Conservation (phyloP, 1,140 invertebrate species). For the Polypedilum pembai region DNA sequence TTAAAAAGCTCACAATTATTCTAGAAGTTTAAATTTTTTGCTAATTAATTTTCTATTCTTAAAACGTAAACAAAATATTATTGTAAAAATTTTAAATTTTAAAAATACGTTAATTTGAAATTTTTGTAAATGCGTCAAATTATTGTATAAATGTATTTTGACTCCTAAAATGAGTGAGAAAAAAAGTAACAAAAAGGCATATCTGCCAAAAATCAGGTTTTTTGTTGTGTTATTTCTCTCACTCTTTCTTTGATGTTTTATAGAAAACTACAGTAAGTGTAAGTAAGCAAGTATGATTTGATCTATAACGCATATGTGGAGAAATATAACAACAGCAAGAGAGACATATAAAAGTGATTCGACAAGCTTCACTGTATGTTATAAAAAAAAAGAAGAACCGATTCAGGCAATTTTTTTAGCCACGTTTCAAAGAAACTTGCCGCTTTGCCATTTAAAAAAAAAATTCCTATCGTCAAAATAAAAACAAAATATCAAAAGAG, state of each 20-base stretch:
- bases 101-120: too few species aligned
- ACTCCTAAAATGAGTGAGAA: not conserved
- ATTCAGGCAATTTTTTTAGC: conserved; percentile 17
- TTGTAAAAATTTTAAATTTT: too few species aligned
- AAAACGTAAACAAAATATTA: too few species aligned
- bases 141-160: not conserved
- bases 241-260: too few species aligned
- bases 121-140: too few species aligned
- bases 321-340: not conserved
- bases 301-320: not conserved
- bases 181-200: not conserved
- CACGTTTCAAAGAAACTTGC: not conserved
- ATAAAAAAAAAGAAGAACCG: not conserved
- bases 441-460: not conserved
- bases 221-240: not conserved
- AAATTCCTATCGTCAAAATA: not conserved
- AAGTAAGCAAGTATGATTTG: too few species aligned
- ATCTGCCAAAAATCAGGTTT: conserved; percentile 10
- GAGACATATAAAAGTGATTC: too few species aligned
- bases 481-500: not conserved
- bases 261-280: too few species aligned
- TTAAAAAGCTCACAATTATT: too few species aligned
- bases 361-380: not conserved
- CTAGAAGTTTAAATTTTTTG: too few species aligned
- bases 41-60: too few species aligned